Base-by-base conservation (phyloP, 2,797 vertebrate genomes). In the Pipistrellus nathusii region DNA sequence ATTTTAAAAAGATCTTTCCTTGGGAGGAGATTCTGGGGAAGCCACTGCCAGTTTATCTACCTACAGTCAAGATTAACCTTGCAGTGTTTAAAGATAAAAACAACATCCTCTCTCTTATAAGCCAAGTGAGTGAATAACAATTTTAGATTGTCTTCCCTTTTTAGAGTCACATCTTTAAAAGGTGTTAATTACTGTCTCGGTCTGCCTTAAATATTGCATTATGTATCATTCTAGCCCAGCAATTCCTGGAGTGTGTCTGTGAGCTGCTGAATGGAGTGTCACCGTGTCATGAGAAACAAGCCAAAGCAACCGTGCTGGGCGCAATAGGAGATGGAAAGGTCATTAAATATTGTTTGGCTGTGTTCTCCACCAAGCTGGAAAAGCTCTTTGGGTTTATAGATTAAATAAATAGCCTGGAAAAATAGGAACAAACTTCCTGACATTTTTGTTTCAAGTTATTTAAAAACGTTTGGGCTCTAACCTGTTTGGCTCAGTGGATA, bases 341-440 rank as follows among this genome's bases (percentile, higher is more conserved):
- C 93, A 82, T 81, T 80, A 91, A 68, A 38, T 89, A 81, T 53
- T 80, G 38, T 87, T 77, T 68, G 68, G 32, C 38, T 80, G 80
- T 64, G 86, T 69, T 53, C 59, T 88, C 71, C 35, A 55, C 17
- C 27, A 5, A 62, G 59, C 27, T 14, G 27, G 59, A 62, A 62
- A 30, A 30, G 59, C 59, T 27, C 59, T 62, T 27, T 2, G 12
- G 59, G 59, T 62, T 57, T 57, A 23, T 55, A 57, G 23, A 57
- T 57, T 57, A 57, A 57, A 57, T 23, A 57, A 57, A 57, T 25
- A 57, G 23, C 23, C 55, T 57, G 55, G 55, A 57, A 57, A 57
- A 25, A 57, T 11, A 57, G 1, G 9, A 9, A 3, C 55, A 57
- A 57, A 9, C 23, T 57, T 30, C 59, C 59, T 6, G 27, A 30